Base-by-base conservation (phyloP, 1,140 invertebrate genomes). In the Xylocopa sonorina region DNA sequence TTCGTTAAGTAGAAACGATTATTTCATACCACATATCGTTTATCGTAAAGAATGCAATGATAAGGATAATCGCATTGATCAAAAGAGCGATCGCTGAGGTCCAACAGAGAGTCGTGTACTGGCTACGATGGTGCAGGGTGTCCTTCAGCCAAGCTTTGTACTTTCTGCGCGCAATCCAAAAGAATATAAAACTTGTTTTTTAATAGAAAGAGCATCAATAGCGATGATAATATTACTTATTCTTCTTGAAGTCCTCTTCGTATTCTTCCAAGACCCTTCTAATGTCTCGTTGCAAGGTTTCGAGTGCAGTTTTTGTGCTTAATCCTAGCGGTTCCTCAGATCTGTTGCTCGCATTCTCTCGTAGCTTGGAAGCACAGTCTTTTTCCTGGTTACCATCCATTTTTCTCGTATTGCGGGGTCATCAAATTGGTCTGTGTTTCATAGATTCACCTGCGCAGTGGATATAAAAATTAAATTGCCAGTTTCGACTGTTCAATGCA, bases 51-150 rank as follows among this genome's bases (percentile, higher is more conserved):
- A 90, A 93, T 75, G 91, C 88, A 58, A 93, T 50, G 34, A 94
- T 89, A 48, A 94, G 89, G 41, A 90, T 82, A 79, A 93, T 82
- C 41, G 90, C 90, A 83, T 90, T 92, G 53, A 95, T 78, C 64
- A 95, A 75, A 38, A 94, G 91, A 0, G 93, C 92, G 1, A 94
- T 63, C 53, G 94, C 93, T 51, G 95, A 95, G 27, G 95, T 93
- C 95, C 95, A 96, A 73, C 95, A 94, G 81, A 96, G 93, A 9
- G 95, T 95, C 63, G 95, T 95, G 72, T 95, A 93, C 81, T 94
- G 94, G 87, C 95, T 96, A 71, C 91, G 93, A 85, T 95, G 94
- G 88, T 94, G 92, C 64, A 95, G 90, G 50, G 94, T 89, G 87
- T 95, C 94, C 84, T 89, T 92, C 34, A 95, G 68, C 93, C 94